phyloP scores from a whole-genome alignment of 2,113 vertebrate species.

The Sula dactylatra region DNA sequence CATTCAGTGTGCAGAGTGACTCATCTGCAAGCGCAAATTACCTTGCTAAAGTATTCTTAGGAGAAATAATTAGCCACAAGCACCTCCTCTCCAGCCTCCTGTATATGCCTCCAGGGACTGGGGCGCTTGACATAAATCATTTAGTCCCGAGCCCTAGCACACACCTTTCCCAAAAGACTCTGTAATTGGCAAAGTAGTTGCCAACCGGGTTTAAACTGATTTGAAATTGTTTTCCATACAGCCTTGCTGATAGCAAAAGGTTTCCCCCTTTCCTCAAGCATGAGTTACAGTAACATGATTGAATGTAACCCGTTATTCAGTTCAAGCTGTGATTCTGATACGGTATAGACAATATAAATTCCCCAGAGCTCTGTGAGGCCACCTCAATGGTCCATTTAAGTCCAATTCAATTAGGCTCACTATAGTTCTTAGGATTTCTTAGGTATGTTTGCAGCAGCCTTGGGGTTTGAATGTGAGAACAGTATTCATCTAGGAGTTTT shows the following conservation, averaged over 20 bases:
- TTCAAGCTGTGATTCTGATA: conserved; percentile 86
- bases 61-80: conserved; percentile 82
- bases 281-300: conserved; percentile 85
- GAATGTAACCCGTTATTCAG: conserved; percentile 83
- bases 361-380: conserved; percentile 77
- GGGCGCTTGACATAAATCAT: conserved; percentile 83
- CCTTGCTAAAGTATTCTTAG: conserved; percentile 81
- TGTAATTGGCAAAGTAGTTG: conserved; percentile 85
- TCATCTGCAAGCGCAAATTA: conserved; percentile 82
- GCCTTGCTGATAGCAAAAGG: conserved; percentile 83
- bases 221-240: conserved; percentile 84
- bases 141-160: conserved; percentile 77
- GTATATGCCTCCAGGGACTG: conserved; percentile 70
- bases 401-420: conserved; percentile 86
- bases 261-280: conserved; percentile 80
- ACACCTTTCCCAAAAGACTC: conserved; percentile 80
- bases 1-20: conserved; percentile 62
- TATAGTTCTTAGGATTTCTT: conserved; percentile 82
- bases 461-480: conserved; percentile 81
- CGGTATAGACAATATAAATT: conserved; percentile 83
- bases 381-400: conserved; percentile 85
- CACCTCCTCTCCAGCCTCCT: conserved; percentile 75
- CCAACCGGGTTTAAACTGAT: conserved; percentile 84
- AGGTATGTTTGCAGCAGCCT: conserved; percentile 81
- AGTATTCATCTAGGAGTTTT: conserved; percentile 84